These are phyloP conservation scores for Dasysyrphus albostriatus DNA, from an alignment of 2,888 invertebrate species.

Conservation along the genomic window DNA sequence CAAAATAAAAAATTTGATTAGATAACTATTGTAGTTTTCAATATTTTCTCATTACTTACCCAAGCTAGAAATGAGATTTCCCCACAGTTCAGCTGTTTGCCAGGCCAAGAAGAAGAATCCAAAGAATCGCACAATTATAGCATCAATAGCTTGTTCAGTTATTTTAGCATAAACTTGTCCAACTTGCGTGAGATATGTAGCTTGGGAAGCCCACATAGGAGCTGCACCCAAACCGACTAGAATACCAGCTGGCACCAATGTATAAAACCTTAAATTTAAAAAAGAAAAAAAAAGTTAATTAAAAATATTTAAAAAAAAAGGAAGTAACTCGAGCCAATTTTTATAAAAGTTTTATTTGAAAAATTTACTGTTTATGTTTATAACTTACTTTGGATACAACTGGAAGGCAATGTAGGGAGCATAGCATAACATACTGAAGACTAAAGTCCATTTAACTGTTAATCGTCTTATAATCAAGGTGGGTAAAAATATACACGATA, in stretches of 20 bases:
- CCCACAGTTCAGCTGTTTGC: conserved; percentile 98
- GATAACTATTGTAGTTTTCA: background rate
- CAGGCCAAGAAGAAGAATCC: conserved; percentile 99
- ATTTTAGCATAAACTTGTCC: conserved; percentile 95
- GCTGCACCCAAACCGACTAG: conserved; percentile 98
- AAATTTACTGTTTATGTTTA: background rate
- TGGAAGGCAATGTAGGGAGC: conserved; percentile 97
- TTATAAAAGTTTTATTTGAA: too few relatives aligned
- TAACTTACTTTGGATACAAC: conserved; percentile 89
- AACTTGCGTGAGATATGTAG: conserved; percentile 97
- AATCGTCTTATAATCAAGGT: conserved; percentile 96
- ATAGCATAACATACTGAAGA: conserved; percentile 96
- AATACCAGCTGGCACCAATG: conserved; percentile 96
- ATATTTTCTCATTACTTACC: conserved; percentile 77
- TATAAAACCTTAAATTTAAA: conserved; percentile 88
- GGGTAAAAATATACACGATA: conserved; percentile 98
- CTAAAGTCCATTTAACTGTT: conserved; percentile 98
- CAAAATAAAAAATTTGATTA: background rate
- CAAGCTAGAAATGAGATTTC: conserved; percentile 97
- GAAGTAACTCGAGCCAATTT: too few relatives aligned
- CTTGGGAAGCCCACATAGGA: conserved; percentile 99
- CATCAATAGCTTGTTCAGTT: conserved; percentile 94
- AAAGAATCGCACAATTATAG: conserved; percentile 97
- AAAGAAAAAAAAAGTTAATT: too few relatives aligned
- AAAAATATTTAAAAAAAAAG: too few relatives aligned